A percentile compares a stretch with the other conserved stretches of the same genome.
Conservation (phyloP, 2,888 invertebrate species). For the Apamea sordens region DNA sequence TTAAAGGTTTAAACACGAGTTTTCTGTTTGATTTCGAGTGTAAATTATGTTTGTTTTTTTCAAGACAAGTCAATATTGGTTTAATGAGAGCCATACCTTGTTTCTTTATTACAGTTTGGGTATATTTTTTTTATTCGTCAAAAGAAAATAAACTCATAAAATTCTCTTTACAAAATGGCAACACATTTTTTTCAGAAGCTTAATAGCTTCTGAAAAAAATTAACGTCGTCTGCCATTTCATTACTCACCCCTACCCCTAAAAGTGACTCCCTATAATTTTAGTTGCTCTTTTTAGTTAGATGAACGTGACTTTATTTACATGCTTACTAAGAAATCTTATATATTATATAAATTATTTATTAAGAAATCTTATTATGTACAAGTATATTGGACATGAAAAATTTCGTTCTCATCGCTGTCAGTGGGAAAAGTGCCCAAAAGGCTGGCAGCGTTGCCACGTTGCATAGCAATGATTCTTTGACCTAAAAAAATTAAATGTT, state of each 20-base stretch:
- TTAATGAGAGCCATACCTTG: neutral
- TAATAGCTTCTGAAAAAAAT: neutral
- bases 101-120: neutral
- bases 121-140: neutral
- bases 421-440: neutral
- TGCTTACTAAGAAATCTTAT: neutral
- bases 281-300: neutral
- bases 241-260: neutral
- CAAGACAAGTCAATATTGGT: neutral
- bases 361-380: no score
- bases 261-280: neutral
- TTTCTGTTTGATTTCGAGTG: constrained; percentile 3
- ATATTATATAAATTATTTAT: no score
- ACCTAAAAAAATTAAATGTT: neutral
- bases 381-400: neutral
- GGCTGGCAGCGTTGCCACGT: neutral
- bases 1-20: constrained; percentile 3
- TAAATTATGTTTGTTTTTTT: neutral
- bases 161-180: no score
- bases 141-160: no score
- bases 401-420: neutral
- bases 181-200: no score
- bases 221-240: neutral
- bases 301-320: neutral
- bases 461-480: neutral